Evolutionary conservation across 2,797 vertebrate genomes (phyloP).

Genomic region (Myotis findleyi): DNA sequence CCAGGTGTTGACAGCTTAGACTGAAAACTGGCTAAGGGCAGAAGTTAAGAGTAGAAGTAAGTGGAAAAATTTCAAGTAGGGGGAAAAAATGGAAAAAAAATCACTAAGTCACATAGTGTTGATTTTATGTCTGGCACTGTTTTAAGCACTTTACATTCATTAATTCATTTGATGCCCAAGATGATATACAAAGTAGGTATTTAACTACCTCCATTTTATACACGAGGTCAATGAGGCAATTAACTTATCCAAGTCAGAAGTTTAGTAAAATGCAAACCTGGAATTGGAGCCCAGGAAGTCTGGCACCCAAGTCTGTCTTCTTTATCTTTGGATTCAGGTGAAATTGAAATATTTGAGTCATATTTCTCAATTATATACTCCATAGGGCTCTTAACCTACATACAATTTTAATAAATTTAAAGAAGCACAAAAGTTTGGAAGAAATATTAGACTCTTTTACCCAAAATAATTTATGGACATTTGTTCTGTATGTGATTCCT

Average conservation of each 20-base stretch:
- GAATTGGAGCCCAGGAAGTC: neutral
- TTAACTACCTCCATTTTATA: slow-evolving; percentile 11
- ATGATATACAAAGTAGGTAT: neutral
- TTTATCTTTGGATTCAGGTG: slow-evolving; percentile 4
- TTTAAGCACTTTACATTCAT: slow-evolving; percentile 1
- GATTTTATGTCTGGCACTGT: slow-evolving; percentile 16
- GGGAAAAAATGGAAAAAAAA: slow-evolving; percentile 47
- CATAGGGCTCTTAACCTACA: neutral
- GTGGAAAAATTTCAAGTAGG: slow-evolving; percentile 71
- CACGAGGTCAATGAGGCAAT: neutral
- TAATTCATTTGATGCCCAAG: slow-evolving; percentile 7
- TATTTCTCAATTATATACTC: neutral
- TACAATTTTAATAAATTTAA: slow-evolving; percentile 42
- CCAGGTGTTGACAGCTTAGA: slow-evolving; percentile 81
- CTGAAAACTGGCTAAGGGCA: slow-evolving; percentile 77
- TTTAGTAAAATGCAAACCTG: neutral
- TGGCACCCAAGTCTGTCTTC: neutral
- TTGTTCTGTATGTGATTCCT: neutral
- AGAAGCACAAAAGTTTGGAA: neutral
- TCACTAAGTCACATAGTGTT: neutral
- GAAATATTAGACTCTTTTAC: neutral
- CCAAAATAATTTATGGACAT: neutral
- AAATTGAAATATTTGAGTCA: neutral
- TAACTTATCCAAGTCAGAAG: neutral
- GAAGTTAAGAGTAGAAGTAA: slow-evolving; percentile 79